A percentile compares a stretch with the other conserved stretches of the same genome.
phyloP scores from a whole-genome alignment of 2,797 vertebrate species.

The Momotus momota region DNA sequence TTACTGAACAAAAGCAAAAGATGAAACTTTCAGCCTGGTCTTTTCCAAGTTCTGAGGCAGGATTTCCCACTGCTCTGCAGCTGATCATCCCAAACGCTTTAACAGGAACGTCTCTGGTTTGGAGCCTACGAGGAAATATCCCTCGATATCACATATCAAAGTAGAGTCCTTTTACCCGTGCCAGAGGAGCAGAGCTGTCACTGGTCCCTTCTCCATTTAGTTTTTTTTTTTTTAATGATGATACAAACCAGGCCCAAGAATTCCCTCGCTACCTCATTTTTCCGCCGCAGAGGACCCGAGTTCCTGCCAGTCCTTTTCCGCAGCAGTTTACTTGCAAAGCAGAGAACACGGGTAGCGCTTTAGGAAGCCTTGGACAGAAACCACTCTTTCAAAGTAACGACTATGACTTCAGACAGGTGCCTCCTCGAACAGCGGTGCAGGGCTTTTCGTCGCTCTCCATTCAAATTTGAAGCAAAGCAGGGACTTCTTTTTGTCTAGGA shows the following conservation, averaged over 20 bases:
- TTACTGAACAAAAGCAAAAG: background rate
- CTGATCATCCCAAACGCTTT: constrained; percentile 54
- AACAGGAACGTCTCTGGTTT: constrained; percentile 52
- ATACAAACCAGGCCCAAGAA: constrained; percentile 63
- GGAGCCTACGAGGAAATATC: constrained; percentile 28
- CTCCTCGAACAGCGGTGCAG: background rate
- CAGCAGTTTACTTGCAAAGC: background rate
- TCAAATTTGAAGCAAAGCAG: background rate
- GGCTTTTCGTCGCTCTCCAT: background rate
- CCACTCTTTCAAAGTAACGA: background rate
- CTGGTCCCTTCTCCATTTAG: background rate
- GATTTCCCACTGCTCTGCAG: constrained; percentile 28
- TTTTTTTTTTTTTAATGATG: background rate
- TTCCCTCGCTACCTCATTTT: constrained; percentile 14
- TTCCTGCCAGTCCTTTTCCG: constrained; percentile 3
- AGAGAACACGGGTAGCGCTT: background rate
- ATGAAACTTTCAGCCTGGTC: background rate
- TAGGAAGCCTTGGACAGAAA: background rate
- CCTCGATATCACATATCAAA: constrained; percentile 50
- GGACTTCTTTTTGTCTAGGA: background rate
- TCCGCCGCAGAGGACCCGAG: background rate
- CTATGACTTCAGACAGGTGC: background rate
- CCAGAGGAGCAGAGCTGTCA: background rate
- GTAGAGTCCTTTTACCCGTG: background rate
- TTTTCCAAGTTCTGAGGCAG: constrained; percentile 6